Evolutionary conservation across 2,888 invertebrate genomes (phyloP), one percentile per base, ranked within the genome.

Genomic region (Candidula unifasciata): DNA sequence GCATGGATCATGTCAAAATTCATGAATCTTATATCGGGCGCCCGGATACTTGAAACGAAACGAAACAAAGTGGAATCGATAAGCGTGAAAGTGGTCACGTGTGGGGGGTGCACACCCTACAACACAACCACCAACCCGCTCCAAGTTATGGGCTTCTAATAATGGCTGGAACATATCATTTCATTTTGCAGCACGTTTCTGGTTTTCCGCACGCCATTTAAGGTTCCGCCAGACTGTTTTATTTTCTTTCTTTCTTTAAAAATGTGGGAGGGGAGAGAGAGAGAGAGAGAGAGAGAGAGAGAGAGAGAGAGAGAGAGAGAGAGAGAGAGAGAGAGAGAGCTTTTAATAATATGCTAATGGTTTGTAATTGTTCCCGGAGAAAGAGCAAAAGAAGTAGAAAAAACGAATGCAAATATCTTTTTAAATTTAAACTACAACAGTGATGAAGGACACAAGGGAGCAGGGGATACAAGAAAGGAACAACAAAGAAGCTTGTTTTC

Each of bases 21-120:
- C 66, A 78, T 78, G n/a, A 78, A 66, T 37, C 33, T 33, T 16
- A 77, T 60, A 33, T 33, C 76, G 10, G 18, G 60, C 18, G 37
- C 18, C 24, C 64, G 44, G 13, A 35, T 8, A 66, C 30, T 18
- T 1, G 33, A 37, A 73, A 33, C 73, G 35, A 37, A 33, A 73
- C 8, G 37, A 66, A 78, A 78, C 66, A 60, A 66, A 37, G 64
- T 66, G 66, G 78, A 64, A 35, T 78, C n/a, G 64, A 78, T n/a
- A 44, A 66, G 78, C 78, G n/a, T 78, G 66, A 78, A 78, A 78
- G 35, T 37, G 21, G 37, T 66, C 78, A 37, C 78, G 78, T 78
- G 78, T 24, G 37, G 24, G 3, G 30, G 30, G 24, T 37, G 10
- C 30, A 5, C n/a, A 33, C 60, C 30, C 35, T 10, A 57, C 24